phyloP scores from a whole-genome alignment of 1,140 invertebrate species.

The Teleogryllus occipitalis region DNA sequence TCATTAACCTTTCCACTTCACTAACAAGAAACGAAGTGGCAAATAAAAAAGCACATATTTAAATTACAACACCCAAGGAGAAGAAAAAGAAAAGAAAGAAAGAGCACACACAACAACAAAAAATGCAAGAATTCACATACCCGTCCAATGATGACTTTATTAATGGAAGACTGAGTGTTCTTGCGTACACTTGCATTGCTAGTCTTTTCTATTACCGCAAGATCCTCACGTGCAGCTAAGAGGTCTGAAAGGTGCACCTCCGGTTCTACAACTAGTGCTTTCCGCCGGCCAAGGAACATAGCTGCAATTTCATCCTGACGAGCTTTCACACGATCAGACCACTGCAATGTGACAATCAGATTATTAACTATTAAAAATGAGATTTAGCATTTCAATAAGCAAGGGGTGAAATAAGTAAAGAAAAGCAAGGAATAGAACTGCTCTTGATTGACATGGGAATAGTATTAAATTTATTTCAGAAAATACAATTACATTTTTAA shows the following conservation, averaged over 20 bases:
- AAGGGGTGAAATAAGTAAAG: too few relatives aligned
- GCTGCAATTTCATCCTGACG: constrained; percentile 64
- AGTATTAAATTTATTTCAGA: background rate
- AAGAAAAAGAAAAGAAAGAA: too few relatives aligned
- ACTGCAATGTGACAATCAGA: constrained; percentile 41
- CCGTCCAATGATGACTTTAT: constrained; percentile 77
- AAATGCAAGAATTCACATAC: constrained; percentile 34
- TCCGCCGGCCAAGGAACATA: constrained; percentile 58
- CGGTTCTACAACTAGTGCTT: constrained; percentile 51
- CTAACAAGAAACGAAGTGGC: too few relatives aligned
- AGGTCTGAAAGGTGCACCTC: constrained; percentile 61
- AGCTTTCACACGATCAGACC: constrained; percentile 71
- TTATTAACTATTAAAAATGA: too few relatives aligned
- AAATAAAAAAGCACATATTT: too few relatives aligned
- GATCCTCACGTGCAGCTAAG: constrained; percentile 69
- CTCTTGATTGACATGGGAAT: background rate
- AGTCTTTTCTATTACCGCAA: constrained; percentile 81
- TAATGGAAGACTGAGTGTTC: constrained; percentile 70
- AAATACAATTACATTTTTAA: too few relatives aligned
- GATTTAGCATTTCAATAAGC: too few relatives aligned
- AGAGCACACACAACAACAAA: background rate
- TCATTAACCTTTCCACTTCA: too few relatives aligned
- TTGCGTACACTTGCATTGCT: constrained; percentile 69
- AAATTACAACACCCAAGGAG: too few relatives aligned
- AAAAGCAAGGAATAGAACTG: too few relatives aligned